A percentile compares a stretch with the other conserved stretches of the same genome.
These are phyloP conservation scores for Neocrepidodera transversa DNA, from an alignment of 2,888 invertebrate genomes.

Conservation along the genomic window DNA sequence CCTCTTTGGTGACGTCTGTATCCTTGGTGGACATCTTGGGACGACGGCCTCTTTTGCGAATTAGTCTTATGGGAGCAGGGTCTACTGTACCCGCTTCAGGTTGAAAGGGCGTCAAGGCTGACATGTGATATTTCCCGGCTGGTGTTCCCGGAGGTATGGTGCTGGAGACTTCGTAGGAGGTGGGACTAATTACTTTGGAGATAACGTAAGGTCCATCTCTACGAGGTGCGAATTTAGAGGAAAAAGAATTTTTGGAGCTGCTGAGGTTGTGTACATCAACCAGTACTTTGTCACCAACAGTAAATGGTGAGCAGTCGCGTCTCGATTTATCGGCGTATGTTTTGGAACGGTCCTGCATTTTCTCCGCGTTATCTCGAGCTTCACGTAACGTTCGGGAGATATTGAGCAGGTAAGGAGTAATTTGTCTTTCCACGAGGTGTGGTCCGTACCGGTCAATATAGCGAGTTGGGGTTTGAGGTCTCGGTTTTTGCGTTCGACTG, in stretches of 20 bases:
- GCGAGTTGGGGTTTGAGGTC: slow-evolving; percentile 50
- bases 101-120: slow-evolving; percentile 3
- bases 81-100: neutral
- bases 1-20: no score
- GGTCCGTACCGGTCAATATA: slow-evolving; percentile 47
- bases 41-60: neutral
- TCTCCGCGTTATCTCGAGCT: no score
- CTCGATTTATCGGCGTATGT: no score
- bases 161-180: slow-evolving; percentile 4
- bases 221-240: slow-evolving; percentile 10
- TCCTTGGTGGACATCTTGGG: neutral
- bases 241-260: neutral
- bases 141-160: neutral
- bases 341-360: no score
- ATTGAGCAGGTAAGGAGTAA: no score
- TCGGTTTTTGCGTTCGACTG: no score
- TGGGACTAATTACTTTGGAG: neutral
- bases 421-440: no score
- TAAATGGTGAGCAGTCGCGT: no score
- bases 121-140: slow-evolving; percentile 12
- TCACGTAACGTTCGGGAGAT: no score
- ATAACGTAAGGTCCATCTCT: slow-evolving; percentile 22
- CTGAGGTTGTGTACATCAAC: no score
- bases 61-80: no score
- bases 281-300: no score